Conservation (phyloP, 2,888 invertebrate genomes). For the Ectemnius lituratus region DNA sequence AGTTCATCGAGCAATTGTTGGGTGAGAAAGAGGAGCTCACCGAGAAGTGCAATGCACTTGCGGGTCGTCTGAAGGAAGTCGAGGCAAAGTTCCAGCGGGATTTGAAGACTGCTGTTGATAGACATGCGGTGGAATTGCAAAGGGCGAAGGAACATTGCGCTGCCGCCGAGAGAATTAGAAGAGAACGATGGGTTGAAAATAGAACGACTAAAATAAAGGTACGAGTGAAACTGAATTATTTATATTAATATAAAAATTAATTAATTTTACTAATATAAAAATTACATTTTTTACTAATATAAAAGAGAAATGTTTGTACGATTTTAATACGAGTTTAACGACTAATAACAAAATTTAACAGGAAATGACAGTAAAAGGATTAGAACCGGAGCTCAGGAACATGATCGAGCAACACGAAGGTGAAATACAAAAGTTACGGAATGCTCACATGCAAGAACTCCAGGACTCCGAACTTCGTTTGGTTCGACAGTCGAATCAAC, state of each 20-base stretch:
- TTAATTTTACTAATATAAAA: not conserved
- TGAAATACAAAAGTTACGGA: conserved; percentile 84
- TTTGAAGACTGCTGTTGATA: conserved; percentile 85
- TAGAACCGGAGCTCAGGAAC: conserved; percentile 90
- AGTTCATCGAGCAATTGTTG: conserved; percentile 88
- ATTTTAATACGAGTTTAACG: no score
- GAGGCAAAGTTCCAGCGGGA: conserved; percentile 84
- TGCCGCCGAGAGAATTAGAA: conserved; percentile 86
- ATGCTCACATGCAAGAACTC: conserved; percentile 84
- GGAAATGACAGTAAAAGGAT: conserved; percentile 91
- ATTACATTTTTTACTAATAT: not conserved
- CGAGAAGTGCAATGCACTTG: conserved; percentile 85
- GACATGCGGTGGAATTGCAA: conserved; percentile 86
- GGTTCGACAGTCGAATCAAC: conserved; percentile 82
- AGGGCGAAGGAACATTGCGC: conserved; percentile 87
- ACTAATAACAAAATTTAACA: conserved; percentile 62
- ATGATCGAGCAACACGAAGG: conserved; percentile 87
- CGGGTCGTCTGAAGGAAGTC: conserved; percentile 82
- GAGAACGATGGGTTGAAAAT: conserved; percentile 89
- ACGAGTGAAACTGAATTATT: not conserved
- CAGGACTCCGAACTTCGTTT: conserved; percentile 82
- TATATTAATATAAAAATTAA: not conserved
- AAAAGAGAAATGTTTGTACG: not conserved
- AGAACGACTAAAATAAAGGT: conserved; percentile 80
- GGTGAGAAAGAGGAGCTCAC: conserved; percentile 88